Percentiles rank a stretch among this genome's conserved stretches.
phyloP scores from a whole-genome alignment of 2,888 invertebrate species.

The Eucriotettix oculatus region DNA sequence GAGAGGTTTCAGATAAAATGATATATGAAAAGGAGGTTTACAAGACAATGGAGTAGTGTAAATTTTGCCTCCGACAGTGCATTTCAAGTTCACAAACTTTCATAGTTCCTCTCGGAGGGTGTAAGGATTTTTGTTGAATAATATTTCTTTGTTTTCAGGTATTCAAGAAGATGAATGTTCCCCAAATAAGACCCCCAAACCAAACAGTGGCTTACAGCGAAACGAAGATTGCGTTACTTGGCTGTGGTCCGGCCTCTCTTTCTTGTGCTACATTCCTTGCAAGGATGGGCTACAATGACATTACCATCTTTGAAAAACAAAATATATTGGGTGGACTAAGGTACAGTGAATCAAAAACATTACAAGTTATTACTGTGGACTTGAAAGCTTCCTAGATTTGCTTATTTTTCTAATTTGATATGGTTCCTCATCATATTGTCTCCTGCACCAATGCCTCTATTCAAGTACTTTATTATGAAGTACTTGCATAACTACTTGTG shows the following conservation, averaged over 20 bases:
- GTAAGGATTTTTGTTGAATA: neutral
- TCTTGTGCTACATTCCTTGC: slow-evolving; percentile 94
- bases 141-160: slow-evolving; percentile 32
- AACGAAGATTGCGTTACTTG: slow-evolving; percentile 69
- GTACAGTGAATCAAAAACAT: slow-evolving; percentile 25
- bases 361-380: neutral
- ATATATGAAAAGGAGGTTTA: too few relatives aligned
- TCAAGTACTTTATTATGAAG: too few relatives aligned
- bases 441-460: too few relatives aligned
- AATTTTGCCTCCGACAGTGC: too few relatives aligned
- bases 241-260: slow-evolving; percentile 91
- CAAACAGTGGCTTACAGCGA: slow-evolving; percentile 29
- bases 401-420: too few relatives aligned
- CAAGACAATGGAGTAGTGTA: too few relatives aligned
- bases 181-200: slow-evolving; percentile 66
- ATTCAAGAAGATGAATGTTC: slow-evolving; percentile 86
- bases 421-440: too few relatives aligned
- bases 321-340: slow-evolving; percentile 78
- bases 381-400: neutral
- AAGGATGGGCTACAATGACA: slow-evolving; percentile 75
- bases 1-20: too few relatives aligned
- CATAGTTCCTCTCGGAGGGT: neutral
- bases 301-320: slow-evolving; percentile 86
- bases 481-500: too few relatives aligned
- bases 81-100: too few relatives aligned